phyloP scores from a whole-genome alignment of 2,797 vertebrate species.

The Falco rusticolus region DNA sequence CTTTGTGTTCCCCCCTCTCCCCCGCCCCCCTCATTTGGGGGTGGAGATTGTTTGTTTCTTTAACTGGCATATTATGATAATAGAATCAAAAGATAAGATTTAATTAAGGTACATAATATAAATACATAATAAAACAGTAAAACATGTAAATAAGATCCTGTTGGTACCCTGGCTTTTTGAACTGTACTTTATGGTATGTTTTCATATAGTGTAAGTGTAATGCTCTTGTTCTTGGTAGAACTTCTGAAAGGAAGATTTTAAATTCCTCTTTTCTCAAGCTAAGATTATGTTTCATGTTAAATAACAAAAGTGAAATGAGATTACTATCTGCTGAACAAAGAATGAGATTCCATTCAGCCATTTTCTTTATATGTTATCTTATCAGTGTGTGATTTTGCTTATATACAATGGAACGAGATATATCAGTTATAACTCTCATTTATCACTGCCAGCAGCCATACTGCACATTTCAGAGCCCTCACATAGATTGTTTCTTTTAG shows the following conservation, averaged over 20 bases:
- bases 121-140: slow-evolving; percentile 54
- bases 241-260: slow-evolving; percentile 31
- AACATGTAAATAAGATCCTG: slow-evolving; percentile 28
- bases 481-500: not conserved
- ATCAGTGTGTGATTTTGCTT: slow-evolving; percentile 49
- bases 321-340: slow-evolving; percentile 28
- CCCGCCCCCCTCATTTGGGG: not conserved
- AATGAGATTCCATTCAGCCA: not conserved
- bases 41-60: slow-evolving; percentile 59
- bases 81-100: slow-evolving; percentile 63
- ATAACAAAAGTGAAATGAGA: slow-evolving; percentile 49
- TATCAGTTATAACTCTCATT: slow-evolving; percentile 35
- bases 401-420: slow-evolving; percentile 20
- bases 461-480: not conserved
- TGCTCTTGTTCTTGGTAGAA: slow-evolving; percentile 31
- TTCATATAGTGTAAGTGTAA: not conserved
- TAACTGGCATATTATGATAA: slow-evolving; percentile 59
- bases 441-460: slow-evolving; percentile 17
- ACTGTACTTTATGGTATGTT: slow-evolving; percentile 16
- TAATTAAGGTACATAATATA: slow-evolving; percentile 47
- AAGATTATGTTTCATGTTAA: slow-evolving; percentile 26
- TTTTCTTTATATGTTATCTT: slow-evolving; percentile 52
- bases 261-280: slow-evolving; percentile 31
- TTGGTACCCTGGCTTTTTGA: slow-evolving; percentile 30
- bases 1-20: not conserved